Conservation (phyloP, 1,140 invertebrate species). For the Thaumatotibia leucotreta region DNA sequence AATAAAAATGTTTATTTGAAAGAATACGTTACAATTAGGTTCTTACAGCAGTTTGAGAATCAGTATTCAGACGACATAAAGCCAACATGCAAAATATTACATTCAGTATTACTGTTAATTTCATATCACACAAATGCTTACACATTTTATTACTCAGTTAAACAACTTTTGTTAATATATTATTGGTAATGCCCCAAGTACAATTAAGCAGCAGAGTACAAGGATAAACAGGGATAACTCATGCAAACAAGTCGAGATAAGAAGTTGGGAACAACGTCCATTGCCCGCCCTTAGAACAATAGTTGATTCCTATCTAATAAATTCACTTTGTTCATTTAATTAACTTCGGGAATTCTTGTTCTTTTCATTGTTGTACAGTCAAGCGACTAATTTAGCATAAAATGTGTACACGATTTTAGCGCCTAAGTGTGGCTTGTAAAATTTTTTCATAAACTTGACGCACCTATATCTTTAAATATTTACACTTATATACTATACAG, state of each 20-base stretch:
- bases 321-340: slow-evolving; percentile 47
- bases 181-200: neutral
- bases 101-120: too few relatives aligned
- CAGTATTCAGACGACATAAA: too few relatives aligned
- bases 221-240: slow-evolving; percentile 7
- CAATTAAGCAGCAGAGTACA: slow-evolving; percentile 1
- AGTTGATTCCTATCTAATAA: slow-evolving; percentile 40
- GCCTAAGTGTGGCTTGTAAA: too few relatives aligned
- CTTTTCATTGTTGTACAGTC: slow-evolving; percentile 16
- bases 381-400: slow-evolving; percentile 17
- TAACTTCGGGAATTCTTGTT: slow-evolving; percentile 44
- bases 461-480: too few relatives aligned
- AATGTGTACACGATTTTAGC: too few relatives aligned
- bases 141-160: neutral
- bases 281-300: slow-evolving; percentile 26
- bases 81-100: too few relatives aligned
- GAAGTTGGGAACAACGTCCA: slow-evolving; percentile 3
- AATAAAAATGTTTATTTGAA: too few relatives aligned
- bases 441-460: too few relatives aligned
- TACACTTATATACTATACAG: too few relatives aligned
- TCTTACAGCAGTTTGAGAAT: too few relatives aligned
- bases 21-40: too few relatives aligned
- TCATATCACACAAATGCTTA: too few relatives aligned
- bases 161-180: neutral
- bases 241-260: slow-evolving; percentile 10